Evolutionary conservation across 2,888 invertebrate species (phyloP).

Genomic region (Pecten maximus): DNA sequence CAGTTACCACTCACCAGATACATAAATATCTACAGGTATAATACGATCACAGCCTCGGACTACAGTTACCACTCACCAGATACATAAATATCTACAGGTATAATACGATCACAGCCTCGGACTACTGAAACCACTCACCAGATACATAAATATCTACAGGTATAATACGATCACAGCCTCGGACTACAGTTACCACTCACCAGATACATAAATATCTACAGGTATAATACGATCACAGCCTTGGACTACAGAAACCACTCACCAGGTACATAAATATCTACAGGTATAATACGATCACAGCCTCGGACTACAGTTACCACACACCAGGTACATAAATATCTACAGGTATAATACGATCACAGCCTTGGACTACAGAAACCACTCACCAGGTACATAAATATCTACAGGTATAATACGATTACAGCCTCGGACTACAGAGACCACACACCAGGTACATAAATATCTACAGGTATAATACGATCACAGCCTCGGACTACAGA

Average conservation of each 20-base stretch:
- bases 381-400: neutral
- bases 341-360: slow-evolving; percentile 15
- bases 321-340: neutral
- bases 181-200: too few species aligned
- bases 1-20: slow-evolving; percentile 87
- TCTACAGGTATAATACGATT: neutral
- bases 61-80: slow-evolving; percentile 85
- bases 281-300: neutral
- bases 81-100: too few species aligned
- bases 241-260: too few species aligned
- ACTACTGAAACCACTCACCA: too few species aligned
- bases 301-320: neutral
- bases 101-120: too few species aligned
- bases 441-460: neutral
- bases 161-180: too few species aligned
- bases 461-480: too few species aligned
- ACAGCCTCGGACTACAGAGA: neutral
- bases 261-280: neutral
- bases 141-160: too few species aligned
- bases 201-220: too few species aligned
- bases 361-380: neutral
- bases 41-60: slow-evolving; percentile 99
- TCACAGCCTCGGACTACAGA: too few species aligned
- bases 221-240: too few species aligned
- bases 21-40: slow-evolving; percentile 99